Conservation (phyloP, 2,888 invertebrate species). For the Zootermopsis nevadensis region DNA sequence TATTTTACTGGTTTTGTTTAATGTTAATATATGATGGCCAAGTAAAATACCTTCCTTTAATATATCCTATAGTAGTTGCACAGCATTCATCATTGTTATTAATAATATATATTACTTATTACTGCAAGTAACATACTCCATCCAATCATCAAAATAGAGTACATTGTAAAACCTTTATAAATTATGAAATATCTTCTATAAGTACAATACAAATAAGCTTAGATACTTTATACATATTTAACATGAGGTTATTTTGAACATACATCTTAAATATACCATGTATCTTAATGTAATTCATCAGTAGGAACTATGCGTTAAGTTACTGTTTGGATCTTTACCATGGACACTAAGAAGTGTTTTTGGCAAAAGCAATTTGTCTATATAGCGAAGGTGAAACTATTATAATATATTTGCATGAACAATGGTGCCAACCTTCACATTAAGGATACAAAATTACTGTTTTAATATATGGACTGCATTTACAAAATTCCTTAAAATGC, state of each 20-base stretch:
- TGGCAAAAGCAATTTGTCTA: conserved; percentile 15
- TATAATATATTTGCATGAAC: not conserved
- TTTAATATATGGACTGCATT: no score
- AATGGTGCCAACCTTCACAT: not conserved
- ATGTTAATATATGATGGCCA: conserved; percentile 23
- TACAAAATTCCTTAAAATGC: no score
- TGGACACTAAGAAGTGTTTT: conserved; percentile 5
- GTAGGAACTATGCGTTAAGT: conserved; percentile 47
- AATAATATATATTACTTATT: not conserved
- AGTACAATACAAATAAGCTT: conserved; percentile 25
- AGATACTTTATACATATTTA: not conserved
- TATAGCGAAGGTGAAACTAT: not conserved
- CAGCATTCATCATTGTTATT: not conserved
- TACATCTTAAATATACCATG: not conserved
- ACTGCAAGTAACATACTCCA: not conserved
- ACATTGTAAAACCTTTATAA: not conserved
- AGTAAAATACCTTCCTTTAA: conserved; percentile 4
- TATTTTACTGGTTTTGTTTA: not conserved
- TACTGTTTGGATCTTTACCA: conserved; percentile 23
- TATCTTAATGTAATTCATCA: conserved; percentile 25
- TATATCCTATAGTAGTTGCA: not conserved
- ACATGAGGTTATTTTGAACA: not conserved
- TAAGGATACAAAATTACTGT: no score
- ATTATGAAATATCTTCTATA: conserved; percentile 8
- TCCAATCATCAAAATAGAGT: not conserved